Evolutionary conservation across 2,113 vertebrate species (phyloP), one percentile per base, ranked within the genome.

Genomic region (human): DNA sequence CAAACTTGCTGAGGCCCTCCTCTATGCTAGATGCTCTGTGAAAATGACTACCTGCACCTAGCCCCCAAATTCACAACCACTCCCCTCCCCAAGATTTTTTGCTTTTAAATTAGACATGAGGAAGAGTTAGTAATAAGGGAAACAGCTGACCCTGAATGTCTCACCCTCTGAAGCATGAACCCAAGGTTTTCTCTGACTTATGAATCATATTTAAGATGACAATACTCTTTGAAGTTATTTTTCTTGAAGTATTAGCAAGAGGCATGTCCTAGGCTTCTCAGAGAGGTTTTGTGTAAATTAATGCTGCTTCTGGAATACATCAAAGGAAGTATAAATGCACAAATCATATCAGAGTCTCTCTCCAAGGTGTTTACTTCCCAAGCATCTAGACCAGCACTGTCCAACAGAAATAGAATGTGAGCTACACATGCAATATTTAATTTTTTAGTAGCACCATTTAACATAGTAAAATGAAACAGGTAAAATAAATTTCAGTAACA

Each of bases 191-290:
- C 75, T 80, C 94, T 70, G 50, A 79, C 61, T 89, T 83, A 84
- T 45, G 38, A 97, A 81, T 97, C 89, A 89, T 8, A 89, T 89
- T 52, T 64, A 40, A 59, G 50, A 81, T 84, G 45, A 92, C 87
- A 93, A 89, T 59, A 93, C 90, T 61, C 82, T 95, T 93, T 94
- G 73, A 96, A 94, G 81, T 79, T 84, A 81, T 92, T 94, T 93
- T 95, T 66, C 86, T 94, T 96, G 45, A 91, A 93, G 92, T 55
- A 3, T 57, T 92, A 91, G 38, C 68, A 95, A 95, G 59, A 93
- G 11, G 2, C 55, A 70, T 90, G 96, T 96, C 68, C 78, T 91
- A 30, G 43, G 35, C 38, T 86, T 43, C 61, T 97, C 91, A 91
- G 23, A 61, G 61, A 59, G 48, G 32, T 50, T 76, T 93, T 93